phyloP scores from a whole-genome alignment of 2,113 vertebrate species.

The Paramormyrops kingsleyae region DNA sequence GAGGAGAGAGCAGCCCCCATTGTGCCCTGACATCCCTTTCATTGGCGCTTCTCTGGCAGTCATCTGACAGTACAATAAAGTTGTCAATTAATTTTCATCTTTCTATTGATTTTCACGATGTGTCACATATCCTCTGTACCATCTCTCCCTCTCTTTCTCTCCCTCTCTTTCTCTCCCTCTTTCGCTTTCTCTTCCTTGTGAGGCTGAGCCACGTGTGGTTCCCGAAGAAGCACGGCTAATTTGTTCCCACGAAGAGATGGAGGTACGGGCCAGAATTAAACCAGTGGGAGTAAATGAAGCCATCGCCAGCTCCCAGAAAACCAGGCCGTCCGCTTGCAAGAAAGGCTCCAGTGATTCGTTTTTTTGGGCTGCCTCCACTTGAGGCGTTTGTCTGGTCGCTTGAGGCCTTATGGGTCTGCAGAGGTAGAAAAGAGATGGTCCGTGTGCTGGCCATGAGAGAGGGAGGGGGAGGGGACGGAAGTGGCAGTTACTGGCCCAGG shows the following conservation, averaged over 20 bases:
- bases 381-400: constrained; percentile 69
- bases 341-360: constrained; percentile 88
- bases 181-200: neutral
- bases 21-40: constrained; percentile 46
- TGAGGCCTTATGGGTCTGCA: constrained; percentile 74
- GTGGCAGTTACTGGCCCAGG: constrained; percentile 83
- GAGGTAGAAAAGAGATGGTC: constrained; percentile 76
- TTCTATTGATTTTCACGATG: constrained; percentile 26
- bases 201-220: neutral
- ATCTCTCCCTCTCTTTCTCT: neutral
- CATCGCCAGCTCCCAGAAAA: constrained; percentile 78
- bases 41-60: constrained; percentile 47
- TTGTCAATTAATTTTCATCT: constrained; percentile 50
- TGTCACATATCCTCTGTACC: neutral
- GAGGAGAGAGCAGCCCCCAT: neutral
- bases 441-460: constrained; percentile 32
- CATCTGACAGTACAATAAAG: constrained; percentile 71
- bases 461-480: constrained; percentile 40
- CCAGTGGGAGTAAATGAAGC: constrained; percentile 79
- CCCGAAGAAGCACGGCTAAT: constrained; percentile 28
- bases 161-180: neutral
- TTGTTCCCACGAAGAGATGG: constrained; percentile 59
- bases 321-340: constrained; percentile 73
- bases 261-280: constrained; percentile 68
- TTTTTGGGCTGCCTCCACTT: constrained; percentile 71